These are phyloP conservation scores for Rhopalosiphum maidis DNA, from an alignment of 1,140 invertebrate species.

Conservation along the genomic window DNA sequence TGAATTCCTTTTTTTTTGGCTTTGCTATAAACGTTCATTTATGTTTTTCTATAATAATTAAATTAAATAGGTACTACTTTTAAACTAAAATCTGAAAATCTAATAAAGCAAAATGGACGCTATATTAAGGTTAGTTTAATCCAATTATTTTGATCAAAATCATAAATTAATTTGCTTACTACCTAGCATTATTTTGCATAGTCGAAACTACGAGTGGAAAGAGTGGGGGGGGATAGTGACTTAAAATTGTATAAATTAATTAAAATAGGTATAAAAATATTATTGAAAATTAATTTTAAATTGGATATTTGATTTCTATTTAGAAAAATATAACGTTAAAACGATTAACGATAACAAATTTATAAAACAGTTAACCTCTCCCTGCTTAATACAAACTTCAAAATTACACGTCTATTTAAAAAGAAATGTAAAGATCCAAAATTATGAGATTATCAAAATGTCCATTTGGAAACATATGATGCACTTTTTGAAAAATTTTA, in stretches of 20 bases:
- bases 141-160: background rate
- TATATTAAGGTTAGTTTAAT: background rate
- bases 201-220: no score
- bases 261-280: background rate
- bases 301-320: background rate
- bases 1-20: background rate
- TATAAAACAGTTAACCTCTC: background rate
- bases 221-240: background rate
- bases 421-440: background rate
- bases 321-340: background rate
- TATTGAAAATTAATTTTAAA: background rate
- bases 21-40: background rate
- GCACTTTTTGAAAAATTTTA: background rate
- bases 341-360: background rate
- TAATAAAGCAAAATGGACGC: background rate
- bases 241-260: background rate
- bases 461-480: background rate
- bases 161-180: background rate
- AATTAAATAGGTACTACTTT: background rate
- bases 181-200: background rate
- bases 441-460: background rate
- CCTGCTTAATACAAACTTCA: background rate
- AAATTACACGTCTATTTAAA: background rate
- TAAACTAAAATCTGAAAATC: background rate
- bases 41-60: background rate